These are phyloP conservation scores for Oreochromis tanganicae DNA, from an alignment of 2,113 vertebrate genomes.

Conservation along the genomic window DNA sequence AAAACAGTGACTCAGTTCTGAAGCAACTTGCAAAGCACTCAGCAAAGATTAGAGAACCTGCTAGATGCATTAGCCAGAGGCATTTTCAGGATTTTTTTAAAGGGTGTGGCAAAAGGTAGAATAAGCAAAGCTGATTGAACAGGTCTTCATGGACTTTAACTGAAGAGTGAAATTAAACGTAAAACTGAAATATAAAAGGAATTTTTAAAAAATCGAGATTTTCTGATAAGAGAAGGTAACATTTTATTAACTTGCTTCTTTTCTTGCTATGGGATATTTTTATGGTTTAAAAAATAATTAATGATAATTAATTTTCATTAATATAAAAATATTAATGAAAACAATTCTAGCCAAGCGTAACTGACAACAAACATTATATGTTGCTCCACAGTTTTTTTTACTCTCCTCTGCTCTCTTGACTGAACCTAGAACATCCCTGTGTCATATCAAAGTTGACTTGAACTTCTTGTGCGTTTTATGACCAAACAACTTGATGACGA, in stretches of 20 bases:
- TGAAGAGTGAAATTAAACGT: not conserved
- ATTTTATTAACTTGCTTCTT: not conserved
- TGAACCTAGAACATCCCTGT: not conserved
- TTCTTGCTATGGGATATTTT: not conserved
- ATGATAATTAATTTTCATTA: too few species aligned
- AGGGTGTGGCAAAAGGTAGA: too few species aligned
- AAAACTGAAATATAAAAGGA: not conserved
- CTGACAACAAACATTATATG: not conserved
- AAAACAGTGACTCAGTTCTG: not conserved
- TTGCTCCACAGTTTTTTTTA: not conserved
- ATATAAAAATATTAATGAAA: not conserved
- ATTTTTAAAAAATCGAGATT: not conserved
- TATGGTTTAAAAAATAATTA: not conserved
- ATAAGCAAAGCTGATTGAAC: not conserved
- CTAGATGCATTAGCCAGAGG: not conserved
- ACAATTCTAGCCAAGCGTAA: not conserved
- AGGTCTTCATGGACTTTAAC: rapidly evolving
- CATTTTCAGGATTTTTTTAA: not conserved
- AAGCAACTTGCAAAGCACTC: not conserved
- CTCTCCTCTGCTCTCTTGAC: not conserved
- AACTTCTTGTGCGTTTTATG: not conserved
- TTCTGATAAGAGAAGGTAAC: not conserved
- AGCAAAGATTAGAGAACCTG: not conserved
- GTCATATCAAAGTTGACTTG: not conserved
- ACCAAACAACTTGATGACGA: not conserved